Percentiles rank a stretch among this genome's conserved stretches.
Evolutionary conservation across 2,797 vertebrate genomes (phyloP).

Genomic region (Chromis chromis): DNA sequence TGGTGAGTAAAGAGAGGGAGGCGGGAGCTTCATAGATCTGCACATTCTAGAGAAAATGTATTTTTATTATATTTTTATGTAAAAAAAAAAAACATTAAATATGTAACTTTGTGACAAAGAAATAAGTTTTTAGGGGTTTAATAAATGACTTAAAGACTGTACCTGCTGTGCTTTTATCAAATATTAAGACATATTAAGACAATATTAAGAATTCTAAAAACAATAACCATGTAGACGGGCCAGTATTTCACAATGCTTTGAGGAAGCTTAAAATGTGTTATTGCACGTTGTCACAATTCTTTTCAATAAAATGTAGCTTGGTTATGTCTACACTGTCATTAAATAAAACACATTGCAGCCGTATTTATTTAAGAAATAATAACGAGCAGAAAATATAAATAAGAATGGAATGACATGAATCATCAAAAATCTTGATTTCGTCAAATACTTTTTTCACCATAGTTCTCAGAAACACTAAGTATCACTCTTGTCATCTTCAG

Average conservation of each 20-base stretch:
- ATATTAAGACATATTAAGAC: too few relatives aligned
- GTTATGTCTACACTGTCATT: background rate
- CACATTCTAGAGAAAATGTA: too few relatives aligned
- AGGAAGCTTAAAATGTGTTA: background rate
- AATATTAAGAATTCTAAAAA: background rate
- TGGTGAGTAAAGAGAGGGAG: too few relatives aligned
- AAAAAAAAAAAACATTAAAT: too few relatives aligned
- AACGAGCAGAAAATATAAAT: background rate
- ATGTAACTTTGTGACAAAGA: too few relatives aligned
- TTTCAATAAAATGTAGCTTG: background rate
- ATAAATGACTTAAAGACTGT: too few relatives aligned
- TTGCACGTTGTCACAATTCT: background rate
- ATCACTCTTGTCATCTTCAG: constrained; percentile 74
- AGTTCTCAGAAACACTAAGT: constrained; percentile 42
- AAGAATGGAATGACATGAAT: background rate
- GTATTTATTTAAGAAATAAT: background rate
- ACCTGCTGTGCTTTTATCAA: too few relatives aligned
- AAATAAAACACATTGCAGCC: background rate
- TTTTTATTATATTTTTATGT: too few relatives aligned
- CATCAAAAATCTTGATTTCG: background rate
- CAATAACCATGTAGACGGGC: background rate
- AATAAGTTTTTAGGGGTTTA: too few relatives aligned
- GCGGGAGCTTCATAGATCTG: too few relatives aligned
- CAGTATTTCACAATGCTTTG: background rate
- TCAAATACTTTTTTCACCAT: background rate